Percentiles rank a stretch among this genome's conserved stretches.
Conservation (phyloP, 2,113 vertebrate genomes). For the Sturnus vulgaris region DNA sequence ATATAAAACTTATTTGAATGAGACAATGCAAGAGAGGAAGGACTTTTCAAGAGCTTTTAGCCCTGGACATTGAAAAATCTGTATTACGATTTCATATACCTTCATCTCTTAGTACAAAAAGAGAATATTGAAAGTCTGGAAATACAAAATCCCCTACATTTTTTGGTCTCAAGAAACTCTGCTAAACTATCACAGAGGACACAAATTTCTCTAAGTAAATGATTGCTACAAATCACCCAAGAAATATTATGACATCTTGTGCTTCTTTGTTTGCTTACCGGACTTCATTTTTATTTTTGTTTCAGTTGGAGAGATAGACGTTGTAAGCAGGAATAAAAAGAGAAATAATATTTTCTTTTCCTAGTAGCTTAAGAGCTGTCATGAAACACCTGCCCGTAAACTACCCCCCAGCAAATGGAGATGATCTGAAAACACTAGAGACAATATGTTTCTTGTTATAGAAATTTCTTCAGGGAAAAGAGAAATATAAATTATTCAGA, state of each 20-base stretch:
- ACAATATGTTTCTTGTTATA: background rate
- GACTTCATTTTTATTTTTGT: background rate
- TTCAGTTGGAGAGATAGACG: background rate
- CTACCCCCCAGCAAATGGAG: background rate
- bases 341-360: background rate
- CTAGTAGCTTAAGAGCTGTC: background rate
- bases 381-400: background rate
- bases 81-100: background rate
- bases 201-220: background rate
- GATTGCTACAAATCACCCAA: background rate
- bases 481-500: background rate
- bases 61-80: background rate
- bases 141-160: background rate
- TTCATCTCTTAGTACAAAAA: background rate
- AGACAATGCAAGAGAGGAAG: background rate
- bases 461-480: background rate
- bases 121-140: background rate
- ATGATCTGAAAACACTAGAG: background rate
- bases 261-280: background rate
- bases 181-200: background rate
- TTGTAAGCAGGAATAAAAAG: background rate
- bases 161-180: background rate
- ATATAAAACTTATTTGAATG: background rate
- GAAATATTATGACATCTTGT: background rate
- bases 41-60: background rate